A percentile compares a stretch with the other conserved stretches of the same genome.
phyloP scores from a whole-genome alignment of 2,888 invertebrate species.

The Sarcophaga variegata region DNA sequence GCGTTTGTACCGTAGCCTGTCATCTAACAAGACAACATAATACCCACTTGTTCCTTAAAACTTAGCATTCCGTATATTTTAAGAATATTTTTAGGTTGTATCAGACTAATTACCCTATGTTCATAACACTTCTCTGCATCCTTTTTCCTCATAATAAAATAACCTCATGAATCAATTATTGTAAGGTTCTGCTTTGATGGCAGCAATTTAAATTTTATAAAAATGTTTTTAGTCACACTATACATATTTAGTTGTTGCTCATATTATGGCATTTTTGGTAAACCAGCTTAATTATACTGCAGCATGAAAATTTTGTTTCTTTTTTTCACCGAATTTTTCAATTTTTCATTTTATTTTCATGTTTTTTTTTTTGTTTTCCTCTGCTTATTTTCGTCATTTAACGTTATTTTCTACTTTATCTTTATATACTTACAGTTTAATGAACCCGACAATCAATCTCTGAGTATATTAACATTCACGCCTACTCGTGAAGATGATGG shows the following conservation, averaged over 20 bases:
- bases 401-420: constrained; percentile 15
- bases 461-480: constrained; percentile 91
- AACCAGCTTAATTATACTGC: constrained; percentile 30
- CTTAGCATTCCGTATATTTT: too few relatives aligned
- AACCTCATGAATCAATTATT: neutral
- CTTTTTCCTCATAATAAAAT: too few relatives aligned
- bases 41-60: too few relatives aligned
- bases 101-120: too few relatives aligned
- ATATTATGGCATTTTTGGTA: constrained; percentile 4
- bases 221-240: neutral
- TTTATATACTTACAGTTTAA: constrained; percentile 85
- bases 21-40: too few relatives aligned
- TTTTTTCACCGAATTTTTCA: neutral
- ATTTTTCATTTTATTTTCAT: neutral
- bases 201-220: too few relatives aligned
- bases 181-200: neutral
- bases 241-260: neutral
- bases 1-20: too few relatives aligned
- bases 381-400: neutral
- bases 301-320: constrained; percentile 28
- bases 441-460: constrained; percentile 90
- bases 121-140: too few relatives aligned
- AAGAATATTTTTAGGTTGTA: too few relatives aligned
- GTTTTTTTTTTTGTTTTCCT: neutral
- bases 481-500: constrained; percentile 94